Base-by-base conservation (phyloP, 2,113 vertebrate species). In the Astur gentilis region DNA sequence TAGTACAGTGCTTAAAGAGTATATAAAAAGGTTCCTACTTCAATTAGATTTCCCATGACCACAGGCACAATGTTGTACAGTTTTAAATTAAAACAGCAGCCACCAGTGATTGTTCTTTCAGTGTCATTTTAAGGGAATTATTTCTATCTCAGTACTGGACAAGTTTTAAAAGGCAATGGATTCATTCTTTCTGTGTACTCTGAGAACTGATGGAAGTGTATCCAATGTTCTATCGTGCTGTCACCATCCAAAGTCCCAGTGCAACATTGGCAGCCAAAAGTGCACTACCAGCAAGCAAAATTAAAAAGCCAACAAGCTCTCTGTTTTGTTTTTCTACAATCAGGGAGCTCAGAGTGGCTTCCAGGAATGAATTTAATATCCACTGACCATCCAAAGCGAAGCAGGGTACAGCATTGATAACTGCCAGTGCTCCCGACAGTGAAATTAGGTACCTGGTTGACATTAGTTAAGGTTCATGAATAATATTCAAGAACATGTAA, bases 171-270 rank as follows among this genome's bases (percentile, higher is more conserved):
- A 90, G 76, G 91, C 76, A 96, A 91, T 57, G 34, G 42, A 75
- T 87, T 90, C 7, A 78, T 87, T 93, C 81, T 38, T 78, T 79
- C 57, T 54, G 22, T 73, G 60, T 91, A 87, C 36, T 94, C 77
- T 26, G 64, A 91, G 62, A 95, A 93, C 16, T 58, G 71, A 88
- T 32, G 55, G 52, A 97, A 93, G 75, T 2, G 9, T 3, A 80
- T 65, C 62, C 60, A 42, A 70, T 15, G 16, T 58, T 95, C 97
- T 99, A 99, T 95, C 99, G 98, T 1, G 99, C 99, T 21, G 99
- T 99, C 90, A 99, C 99, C 99, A 99, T 99, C 99, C 99, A 99
- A 86, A 99, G 98, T 87, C 99, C 99, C 92, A 99, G 98, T 12
- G 99, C 99, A 89, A 99, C 99, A 25, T 99, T 99, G 95, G 99